Evolutionary conservation across 2,797 vertebrate genomes (phyloP).

Genomic region (Melanotaenia boesemani): DNA sequence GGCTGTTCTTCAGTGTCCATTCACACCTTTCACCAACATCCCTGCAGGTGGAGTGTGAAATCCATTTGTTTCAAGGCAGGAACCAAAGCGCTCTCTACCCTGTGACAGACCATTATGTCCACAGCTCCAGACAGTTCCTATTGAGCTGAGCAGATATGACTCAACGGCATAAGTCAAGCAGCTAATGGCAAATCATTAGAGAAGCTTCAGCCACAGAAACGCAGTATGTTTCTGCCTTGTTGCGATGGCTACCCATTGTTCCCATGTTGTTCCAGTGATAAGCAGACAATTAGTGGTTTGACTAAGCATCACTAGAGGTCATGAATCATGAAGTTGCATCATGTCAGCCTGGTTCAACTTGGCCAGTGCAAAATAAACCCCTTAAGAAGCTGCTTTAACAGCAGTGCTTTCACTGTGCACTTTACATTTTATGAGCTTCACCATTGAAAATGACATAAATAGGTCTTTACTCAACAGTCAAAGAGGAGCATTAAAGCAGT

Average conservation of each 20-base stretch:
- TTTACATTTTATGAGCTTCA: conserved; percentile 52
- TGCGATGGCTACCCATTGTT: conserved; percentile 71
- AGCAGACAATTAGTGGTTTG: conserved; percentile 80
- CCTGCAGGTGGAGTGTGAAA: conserved; percentile 77
- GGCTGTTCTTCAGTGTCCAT: conserved; percentile 71
- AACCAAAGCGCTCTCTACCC: conserved; percentile 62
- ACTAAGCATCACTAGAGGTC: conserved; percentile 68
- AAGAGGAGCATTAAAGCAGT: conserved; percentile 45
- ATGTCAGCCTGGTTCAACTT: conserved; percentile 58
- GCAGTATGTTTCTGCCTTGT: conserved; percentile 51
- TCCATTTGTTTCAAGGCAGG: conserved; percentile 79
- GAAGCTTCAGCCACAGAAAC: conserved; percentile 55
- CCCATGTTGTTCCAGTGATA: conserved; percentile 71
- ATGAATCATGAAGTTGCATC: conserved; percentile 78
- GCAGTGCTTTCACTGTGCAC: conserved; percentile 33
- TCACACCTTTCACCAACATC: conserved; percentile 75
- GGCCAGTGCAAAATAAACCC: conserved; percentile 69
- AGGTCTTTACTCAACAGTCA: conserved; percentile 67
- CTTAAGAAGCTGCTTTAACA: conserved; percentile 65
- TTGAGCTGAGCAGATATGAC: conserved; percentile 75
- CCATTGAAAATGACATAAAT: conserved; percentile 66
- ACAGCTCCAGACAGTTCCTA: conserved; percentile 60
- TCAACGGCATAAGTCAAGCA: conserved; percentile 63
- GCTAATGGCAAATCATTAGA: conserved; percentile 75
- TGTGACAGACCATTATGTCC: conserved; percentile 71